A percentile compares a stretch with the other conserved stretches of the same genome.
These are phyloP conservation scores for Lingula anatina DNA, from an alignment of 2,888 invertebrate species.

Conservation along the genomic window DNA sequence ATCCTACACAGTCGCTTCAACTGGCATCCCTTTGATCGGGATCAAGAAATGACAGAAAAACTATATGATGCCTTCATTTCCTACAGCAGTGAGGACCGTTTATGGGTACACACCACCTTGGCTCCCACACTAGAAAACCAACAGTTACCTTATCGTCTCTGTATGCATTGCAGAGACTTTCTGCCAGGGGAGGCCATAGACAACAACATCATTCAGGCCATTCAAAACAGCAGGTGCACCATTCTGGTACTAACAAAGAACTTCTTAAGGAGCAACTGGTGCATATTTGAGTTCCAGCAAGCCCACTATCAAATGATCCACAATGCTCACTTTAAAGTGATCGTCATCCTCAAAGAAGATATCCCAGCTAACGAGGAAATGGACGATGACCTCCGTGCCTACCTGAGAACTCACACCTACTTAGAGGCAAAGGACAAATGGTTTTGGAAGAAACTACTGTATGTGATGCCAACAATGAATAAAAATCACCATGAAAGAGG, in stretches of 20 bases:
- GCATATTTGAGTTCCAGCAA: background rate
- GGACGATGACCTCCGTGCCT: background rate
- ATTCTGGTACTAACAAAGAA: background rate
- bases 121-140: background rate
- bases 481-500: too few relatives aligned
- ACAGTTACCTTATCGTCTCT: background rate
- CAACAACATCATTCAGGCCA: background rate
- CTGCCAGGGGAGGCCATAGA: background rate
- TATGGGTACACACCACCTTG: background rate
- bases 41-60: background rate
- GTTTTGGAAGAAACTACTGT: background rate
- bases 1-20: background rate
- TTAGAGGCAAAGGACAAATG: background rate
- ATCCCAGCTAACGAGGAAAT: background rate
- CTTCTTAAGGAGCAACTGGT: background rate
- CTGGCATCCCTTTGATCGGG: background rate
- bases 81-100: background rate
- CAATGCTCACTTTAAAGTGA: background rate
- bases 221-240: background rate
- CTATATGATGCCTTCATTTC: background rate
- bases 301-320: background rate
- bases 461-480: background rate
- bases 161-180: background rate
- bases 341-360: background rate
- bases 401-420: background rate